Evolutionary conservation across 2,113 vertebrate genomes (phyloP).

Genomic region (Turdus rufiventris): DNA sequence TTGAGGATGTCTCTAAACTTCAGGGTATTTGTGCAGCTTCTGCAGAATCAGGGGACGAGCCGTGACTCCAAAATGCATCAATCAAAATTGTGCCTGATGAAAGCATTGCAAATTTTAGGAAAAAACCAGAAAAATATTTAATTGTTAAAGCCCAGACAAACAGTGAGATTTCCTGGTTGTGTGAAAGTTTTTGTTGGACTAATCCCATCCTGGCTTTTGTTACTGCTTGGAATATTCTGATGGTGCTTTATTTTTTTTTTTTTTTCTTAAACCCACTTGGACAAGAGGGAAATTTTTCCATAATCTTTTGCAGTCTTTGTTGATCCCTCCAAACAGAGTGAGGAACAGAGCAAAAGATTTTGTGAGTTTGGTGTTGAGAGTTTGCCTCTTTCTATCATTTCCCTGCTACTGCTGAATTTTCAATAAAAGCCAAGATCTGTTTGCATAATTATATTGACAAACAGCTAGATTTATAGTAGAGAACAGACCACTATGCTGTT

Average conservation of each 20-base stretch:
- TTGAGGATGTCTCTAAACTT: background rate
- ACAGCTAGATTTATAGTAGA: background rate
- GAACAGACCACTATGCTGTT: background rate
- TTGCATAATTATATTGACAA: background rate
- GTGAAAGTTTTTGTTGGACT: background rate
- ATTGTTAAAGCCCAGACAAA: background rate
- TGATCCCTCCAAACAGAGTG: background rate
- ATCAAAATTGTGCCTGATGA: background rate
- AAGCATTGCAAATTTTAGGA: background rate
- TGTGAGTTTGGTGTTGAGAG: background rate
- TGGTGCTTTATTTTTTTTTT: background rate
- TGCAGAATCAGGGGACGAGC: background rate
- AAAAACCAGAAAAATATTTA: background rate
- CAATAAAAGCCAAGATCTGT: background rate
- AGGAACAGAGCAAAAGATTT: background rate
- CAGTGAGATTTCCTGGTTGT: background rate
- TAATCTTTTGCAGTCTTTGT: background rate
- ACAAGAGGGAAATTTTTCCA: background rate
- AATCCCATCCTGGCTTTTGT: background rate
- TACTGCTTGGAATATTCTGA: background rate
- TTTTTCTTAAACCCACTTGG: rapidly evolving
- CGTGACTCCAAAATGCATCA: background rate
- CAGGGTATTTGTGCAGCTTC: background rate
- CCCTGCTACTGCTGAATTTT: background rate
- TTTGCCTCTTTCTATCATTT: background rate